Conservation (phyloP, 2,797 vertebrate genomes). For the Odontamblyopus rebecca region DNA sequence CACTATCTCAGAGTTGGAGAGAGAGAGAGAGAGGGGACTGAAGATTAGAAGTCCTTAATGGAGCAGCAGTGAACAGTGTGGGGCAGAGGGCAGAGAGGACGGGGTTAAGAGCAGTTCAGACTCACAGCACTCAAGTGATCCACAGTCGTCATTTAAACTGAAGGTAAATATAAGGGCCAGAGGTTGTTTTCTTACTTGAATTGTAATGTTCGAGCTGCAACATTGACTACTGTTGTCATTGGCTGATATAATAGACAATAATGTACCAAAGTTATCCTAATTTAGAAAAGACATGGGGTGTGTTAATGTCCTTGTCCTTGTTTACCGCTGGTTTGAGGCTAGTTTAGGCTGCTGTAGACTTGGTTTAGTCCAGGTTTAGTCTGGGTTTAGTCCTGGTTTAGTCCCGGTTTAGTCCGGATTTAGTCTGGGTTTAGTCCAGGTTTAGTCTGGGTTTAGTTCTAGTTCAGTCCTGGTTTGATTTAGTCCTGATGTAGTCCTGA, state of each 20-base stretch:
- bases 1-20: neutral
- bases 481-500: no score
- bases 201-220: neutral
- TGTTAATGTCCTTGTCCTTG: neutral
- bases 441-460: neutral
- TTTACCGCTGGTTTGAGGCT: neutral
- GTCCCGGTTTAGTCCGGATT: neutral
- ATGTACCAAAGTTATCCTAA: neutral
- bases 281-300: no score
- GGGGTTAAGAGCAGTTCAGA: conserved; percentile 8
- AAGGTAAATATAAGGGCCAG: conserved; percentile 6
- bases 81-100: neutral
- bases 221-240: neutral
- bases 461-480: no score
- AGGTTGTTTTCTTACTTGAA: neutral
- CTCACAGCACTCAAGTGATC: neutral
- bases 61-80: neutral
- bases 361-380: neutral
- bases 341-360: neutral
- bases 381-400: neutral
- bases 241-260: neutral
- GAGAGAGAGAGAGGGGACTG: neutral
- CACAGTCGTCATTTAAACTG: neutral
- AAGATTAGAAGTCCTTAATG: conserved; percentile 10
- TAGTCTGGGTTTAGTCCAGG: neutral